Evolutionary conservation across 2,888 invertebrate species (phyloP).

Genomic region (Amblyjoppa proteus): DNA sequence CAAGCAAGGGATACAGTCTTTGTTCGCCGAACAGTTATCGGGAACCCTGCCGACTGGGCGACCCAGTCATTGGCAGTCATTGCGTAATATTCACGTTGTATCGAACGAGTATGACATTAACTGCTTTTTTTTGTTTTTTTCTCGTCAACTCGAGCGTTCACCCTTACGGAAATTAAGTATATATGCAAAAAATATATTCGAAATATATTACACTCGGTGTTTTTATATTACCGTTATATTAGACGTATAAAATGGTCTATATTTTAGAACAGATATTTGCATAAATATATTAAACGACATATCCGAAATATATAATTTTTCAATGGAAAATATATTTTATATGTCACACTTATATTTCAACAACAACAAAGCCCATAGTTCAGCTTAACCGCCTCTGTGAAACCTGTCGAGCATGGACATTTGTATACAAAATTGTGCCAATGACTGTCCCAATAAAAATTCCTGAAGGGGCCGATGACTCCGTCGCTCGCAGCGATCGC

Average conservation of each 20-base stretch:
- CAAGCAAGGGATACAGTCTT: conserved; percentile 1
- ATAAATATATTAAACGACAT: no score
- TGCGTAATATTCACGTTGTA: background rate
- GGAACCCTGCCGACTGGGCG: background rate
- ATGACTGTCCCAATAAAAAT: conserved; percentile 3
- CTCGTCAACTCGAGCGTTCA: background rate
- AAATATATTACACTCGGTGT: no score
- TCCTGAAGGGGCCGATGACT: conserved; percentile 8
- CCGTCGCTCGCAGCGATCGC: background rate
- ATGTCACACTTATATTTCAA: no score
- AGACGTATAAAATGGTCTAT: background rate
- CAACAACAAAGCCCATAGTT: background rate
- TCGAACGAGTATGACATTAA: background rate
- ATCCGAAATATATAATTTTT: no score
- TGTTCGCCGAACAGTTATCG: background rate
- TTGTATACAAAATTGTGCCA: conserved; percentile 6
- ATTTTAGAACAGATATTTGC: background rate
- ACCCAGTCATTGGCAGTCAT: background rate
- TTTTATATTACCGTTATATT: no score
- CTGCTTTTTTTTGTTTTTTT: background rate
- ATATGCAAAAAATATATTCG: no score
- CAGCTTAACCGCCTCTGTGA: background rate
- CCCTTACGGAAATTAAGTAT: no score
- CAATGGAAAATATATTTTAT: no score
- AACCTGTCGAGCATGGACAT: background rate